A percentile compares a stretch with the other conserved stretches of the same genome.
Conservation (phyloP, 2,113 vertebrate genomes). For the Aegotheles bennettii region DNA sequence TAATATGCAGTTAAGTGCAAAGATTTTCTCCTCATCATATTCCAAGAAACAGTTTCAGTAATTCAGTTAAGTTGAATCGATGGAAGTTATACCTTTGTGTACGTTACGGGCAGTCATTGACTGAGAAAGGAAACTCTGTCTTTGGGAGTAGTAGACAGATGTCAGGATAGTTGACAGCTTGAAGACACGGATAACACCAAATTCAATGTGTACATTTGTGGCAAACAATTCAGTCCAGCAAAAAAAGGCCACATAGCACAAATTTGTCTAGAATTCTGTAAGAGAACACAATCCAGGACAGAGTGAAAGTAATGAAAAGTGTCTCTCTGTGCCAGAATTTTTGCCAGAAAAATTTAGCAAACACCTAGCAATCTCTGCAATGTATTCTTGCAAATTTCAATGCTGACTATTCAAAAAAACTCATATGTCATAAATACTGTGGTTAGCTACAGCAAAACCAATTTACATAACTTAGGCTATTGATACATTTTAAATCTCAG, state of each 20-base stretch:
- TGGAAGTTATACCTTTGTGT: background rate
- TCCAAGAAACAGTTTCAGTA: background rate
- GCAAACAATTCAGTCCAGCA: background rate
- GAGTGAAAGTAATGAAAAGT: background rate
- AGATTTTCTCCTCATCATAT: background rate
- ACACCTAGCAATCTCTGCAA: background rate
- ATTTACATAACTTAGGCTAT: background rate
- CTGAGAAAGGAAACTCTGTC: background rate
- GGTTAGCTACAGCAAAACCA: background rate
- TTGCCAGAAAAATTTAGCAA: background rate
- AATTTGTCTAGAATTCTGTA: background rate
- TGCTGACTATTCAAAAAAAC: background rate
- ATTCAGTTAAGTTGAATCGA: background rate
- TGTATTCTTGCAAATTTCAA: background rate
- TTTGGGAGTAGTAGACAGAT: background rate
- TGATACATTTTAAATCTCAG: background rate
- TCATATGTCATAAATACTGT: background rate
- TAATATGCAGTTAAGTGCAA: background rate
- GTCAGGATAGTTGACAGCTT: background rate
- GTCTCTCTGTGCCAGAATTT: background rate
- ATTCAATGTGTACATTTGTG: background rate
- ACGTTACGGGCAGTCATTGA: accelerated
- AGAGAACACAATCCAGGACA: background rate
- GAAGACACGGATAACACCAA: background rate
- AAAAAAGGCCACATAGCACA: background rate